phyloP scores from a whole-genome alignment of 1,140 invertebrate species.

The Sminthurides bifidus region DNA sequence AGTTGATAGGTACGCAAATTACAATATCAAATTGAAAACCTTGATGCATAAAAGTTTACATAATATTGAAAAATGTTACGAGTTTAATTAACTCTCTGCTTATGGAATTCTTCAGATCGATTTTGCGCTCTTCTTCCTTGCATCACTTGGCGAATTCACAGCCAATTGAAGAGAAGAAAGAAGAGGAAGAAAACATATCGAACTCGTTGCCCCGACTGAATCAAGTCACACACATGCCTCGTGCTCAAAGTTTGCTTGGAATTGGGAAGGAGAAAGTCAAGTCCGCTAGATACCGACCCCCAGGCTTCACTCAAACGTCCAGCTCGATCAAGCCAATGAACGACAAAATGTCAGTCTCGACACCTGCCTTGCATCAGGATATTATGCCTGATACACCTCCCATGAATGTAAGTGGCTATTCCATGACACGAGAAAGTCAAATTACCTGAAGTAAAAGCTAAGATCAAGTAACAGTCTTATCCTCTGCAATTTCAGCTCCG shows the following conservation, averaged over 20 bases:
- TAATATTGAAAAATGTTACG: background rate
- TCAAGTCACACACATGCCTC: constrained; percentile 20
- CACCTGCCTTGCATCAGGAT: constrained; percentile 24
- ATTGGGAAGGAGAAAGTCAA: constrained; percentile 52
- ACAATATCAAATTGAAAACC: background rate
- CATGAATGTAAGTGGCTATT: constrained; percentile 5
- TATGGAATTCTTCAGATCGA: constrained; percentile 26
- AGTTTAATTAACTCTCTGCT: too few relatives aligned
- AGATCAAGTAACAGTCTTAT: too few relatives aligned
- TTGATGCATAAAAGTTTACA: background rate
- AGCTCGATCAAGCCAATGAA: constrained; percentile 21
- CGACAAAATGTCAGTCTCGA: constrained; percentile 24
- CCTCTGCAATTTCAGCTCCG: background rate
- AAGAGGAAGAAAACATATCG: constrained; percentile 25
- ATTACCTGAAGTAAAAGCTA: too few relatives aligned
- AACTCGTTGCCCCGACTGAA: constrained; percentile 28
- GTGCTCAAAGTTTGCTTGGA: constrained; percentile 23
- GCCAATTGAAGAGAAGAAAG: constrained; percentile 27
- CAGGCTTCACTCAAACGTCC: constrained; percentile 51
- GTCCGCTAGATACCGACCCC: constrained; percentile 71
- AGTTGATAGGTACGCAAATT: constrained; percentile 17
- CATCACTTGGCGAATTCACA: constrained; percentile 29
- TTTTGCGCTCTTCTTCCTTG: constrained; percentile 28
- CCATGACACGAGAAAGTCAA: too few relatives aligned
- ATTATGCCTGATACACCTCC: background rate